These are phyloP conservation scores for Drosophila pseudoananassae DNA, from an alignment of 1,140 invertebrate genomes.

Conservation along the genomic window DNA sequence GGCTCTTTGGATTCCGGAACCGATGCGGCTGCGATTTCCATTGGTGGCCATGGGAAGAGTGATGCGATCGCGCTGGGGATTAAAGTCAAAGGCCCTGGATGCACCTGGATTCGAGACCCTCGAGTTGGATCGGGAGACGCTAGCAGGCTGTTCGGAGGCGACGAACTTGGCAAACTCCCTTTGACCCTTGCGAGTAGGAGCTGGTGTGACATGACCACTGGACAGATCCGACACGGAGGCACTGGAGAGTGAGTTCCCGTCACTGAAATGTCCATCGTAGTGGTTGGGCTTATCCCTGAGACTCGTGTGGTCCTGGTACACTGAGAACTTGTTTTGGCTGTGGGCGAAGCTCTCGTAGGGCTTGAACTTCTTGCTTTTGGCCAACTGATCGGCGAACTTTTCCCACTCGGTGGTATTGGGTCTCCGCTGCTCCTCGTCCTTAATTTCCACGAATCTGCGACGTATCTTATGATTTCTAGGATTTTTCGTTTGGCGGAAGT, in stretches of 20 bases:
- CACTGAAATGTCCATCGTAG: constrained; percentile 66
- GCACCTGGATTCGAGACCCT: constrained; percentile 47
- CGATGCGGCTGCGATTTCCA: constrained; percentile 33
- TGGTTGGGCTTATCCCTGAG: constrained; percentile 60
- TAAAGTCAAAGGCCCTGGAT: constrained; percentile 67
- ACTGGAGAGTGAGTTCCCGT: constrained; percentile 63
- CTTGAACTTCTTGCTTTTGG: constrained; percentile 66
- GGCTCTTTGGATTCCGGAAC: constrained; percentile 41
- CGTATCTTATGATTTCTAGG: constrained; percentile 37
- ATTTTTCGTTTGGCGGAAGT: constrained; percentile 2
- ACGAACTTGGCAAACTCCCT: constrained; percentile 72
- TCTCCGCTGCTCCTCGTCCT: constrained; percentile 44
- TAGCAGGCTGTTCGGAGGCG: constrained; percentile 62
- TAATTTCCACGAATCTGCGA: neutral
- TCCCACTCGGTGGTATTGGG: constrained; percentile 79
- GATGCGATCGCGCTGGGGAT: constrained; percentile 69
- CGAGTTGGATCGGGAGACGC: constrained; percentile 61
- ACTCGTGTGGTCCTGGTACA: constrained; percentile 73
- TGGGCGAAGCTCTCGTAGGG: constrained; percentile 70
- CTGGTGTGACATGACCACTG: constrained; percentile 67
- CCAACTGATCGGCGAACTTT: constrained; percentile 73
- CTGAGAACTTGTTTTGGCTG: constrained; percentile 63
- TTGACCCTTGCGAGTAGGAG: constrained; percentile 46
- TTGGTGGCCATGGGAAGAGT: constrained; percentile 42
- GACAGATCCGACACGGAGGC: constrained; percentile 66